These are phyloP conservation scores for Elanus axillaris DNA, from an alignment of 2,113 vertebrate species.

Conservation along the genomic window DNA sequence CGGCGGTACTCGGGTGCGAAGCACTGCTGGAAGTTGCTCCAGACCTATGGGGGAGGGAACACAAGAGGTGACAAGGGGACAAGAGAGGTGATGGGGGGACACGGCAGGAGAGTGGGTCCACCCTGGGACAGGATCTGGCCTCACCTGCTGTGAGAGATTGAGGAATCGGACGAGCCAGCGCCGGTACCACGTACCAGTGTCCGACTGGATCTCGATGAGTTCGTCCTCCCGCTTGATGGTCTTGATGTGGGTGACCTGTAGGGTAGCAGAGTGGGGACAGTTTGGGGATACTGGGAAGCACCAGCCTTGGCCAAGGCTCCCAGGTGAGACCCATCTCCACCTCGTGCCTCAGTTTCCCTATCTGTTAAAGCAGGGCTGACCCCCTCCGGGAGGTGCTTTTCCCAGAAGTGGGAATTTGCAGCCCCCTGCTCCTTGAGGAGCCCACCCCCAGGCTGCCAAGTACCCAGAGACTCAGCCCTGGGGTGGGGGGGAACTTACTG, in stretches of 20 bases:
- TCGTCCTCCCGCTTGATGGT: conserved; percentile 93
- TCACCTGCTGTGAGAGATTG: conserved; percentile 88
- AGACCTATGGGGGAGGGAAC: conserved; percentile 65
- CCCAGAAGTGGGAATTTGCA: background rate
- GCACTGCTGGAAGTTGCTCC: conserved; percentile 87
- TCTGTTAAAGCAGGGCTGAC: background rate
- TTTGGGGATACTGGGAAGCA: fast-evolving
- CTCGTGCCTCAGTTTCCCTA: background rate
- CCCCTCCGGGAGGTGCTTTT: fast-evolving
- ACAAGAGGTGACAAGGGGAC: background rate
- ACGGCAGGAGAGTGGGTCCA: fast-evolving
- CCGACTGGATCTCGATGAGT: conserved; percentile 86
- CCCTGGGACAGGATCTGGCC: fast-evolving
- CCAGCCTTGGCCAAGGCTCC: background rate
- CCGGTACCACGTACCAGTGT: conserved; percentile 85
- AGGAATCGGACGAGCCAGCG: conserved; percentile 87
- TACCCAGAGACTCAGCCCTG: background rate
- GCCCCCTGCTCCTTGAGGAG: background rate
- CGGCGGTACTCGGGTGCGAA: conserved; percentile 89
- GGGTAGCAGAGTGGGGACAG: background rate
- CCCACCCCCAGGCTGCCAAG: background rate
- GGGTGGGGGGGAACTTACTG: conserved; percentile 71
- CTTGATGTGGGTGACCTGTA: conserved; percentile 95
- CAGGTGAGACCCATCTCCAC: background rate
- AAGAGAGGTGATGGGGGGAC: fast-evolving